A percentile compares a stretch with the other conserved stretches of the same genome.
Conservation (phyloP, 2,888 invertebrate species). For the Aphodius sticticus region DNA sequence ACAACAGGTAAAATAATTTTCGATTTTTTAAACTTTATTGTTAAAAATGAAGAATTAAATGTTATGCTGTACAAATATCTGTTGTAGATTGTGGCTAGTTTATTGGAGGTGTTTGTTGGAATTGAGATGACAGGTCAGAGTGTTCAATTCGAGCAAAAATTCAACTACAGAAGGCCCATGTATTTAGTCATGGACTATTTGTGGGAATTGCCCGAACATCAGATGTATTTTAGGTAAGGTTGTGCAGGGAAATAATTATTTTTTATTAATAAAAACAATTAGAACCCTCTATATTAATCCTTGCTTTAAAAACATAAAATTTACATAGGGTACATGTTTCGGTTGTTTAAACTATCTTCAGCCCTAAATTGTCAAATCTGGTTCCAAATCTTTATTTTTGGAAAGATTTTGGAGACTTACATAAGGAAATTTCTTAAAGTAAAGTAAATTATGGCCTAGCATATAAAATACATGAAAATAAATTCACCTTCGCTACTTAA, state of each 20-base stretch:
- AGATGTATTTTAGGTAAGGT: slow-evolving; percentile 76
- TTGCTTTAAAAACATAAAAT: no score
- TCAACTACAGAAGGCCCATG: slow-evolving; percentile 96
- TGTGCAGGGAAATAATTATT: background rate
- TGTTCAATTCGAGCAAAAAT: slow-evolving; percentile 96
- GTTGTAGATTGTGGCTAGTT: slow-evolving; percentile 76
- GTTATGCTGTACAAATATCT: background rate
- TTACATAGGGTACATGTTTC: no score
- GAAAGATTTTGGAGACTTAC: background rate
- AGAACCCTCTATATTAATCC: no score
- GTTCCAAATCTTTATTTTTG: no score
- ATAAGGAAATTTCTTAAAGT: no score
- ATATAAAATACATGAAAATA: no score
- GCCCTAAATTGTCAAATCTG: no score
- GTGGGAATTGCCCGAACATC: slow-evolving; percentile 84
- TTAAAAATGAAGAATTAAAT: background rate
- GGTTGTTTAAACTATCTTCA: no score
- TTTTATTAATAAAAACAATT: no score
- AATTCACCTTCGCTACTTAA: no score
- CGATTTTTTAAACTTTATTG: background rate
- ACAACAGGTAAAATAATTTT: slow-evolving; percentile 60
- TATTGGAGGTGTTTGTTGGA: slow-evolving; percentile 93
- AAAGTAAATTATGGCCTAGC: no score
- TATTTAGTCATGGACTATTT: slow-evolving; percentile 91
- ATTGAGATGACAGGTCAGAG: slow-evolving; percentile 98